phyloP scores from a whole-genome alignment of 2,888 invertebrate genomes.

The Hirtodrosophila histrioides region DNA sequence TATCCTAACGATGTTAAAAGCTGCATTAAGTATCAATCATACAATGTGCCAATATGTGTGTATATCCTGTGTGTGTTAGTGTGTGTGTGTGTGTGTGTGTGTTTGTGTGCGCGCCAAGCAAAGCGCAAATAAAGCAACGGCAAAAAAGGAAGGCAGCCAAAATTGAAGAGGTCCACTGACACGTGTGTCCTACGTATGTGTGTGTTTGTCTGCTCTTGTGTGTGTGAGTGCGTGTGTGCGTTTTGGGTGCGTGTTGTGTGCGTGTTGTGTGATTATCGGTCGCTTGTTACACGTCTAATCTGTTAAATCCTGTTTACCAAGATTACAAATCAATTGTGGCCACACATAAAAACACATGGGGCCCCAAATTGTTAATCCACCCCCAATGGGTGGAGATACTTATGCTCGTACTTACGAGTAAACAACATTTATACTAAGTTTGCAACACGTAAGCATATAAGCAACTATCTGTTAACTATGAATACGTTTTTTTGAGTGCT shows the following conservation, averaged over 20 bases:
- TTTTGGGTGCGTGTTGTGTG: conserved; percentile 25
- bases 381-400: neutral
- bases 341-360: conserved; percentile 71
- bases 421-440: conserved; percentile 32
- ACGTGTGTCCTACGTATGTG: conserved; percentile 47
- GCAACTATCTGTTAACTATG: conserved; percentile 3
- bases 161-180: conserved; percentile 62
- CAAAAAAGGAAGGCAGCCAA: conserved; percentile 22
- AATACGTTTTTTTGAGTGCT: no score
- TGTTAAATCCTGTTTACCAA: conserved; percentile 80
- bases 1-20: conserved; percentile 76
- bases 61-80: conserved; percentile 4
- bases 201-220: neutral
- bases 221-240: conserved; percentile 11
- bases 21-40: conserved; percentile 76
- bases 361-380: conserved; percentile 15
- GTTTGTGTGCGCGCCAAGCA: conserved; percentile 12
- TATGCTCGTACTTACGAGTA: neutral
- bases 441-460: conserved; percentile 42
- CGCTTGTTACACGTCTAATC: conserved; percentile 78
- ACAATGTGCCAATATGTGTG: conserved; percentile 33
- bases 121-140: conserved; percentile 39
- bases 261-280: conserved; percentile 69
- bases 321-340: conserved; percentile 79
- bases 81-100: conserved; percentile 5